Evolutionary conservation across 30 jellyfish, hydroid and myxozoan genomes (phyloP), one percentile per base, ranked within the genome.

Genomic region (Pelagia noctiluca): DNA sequence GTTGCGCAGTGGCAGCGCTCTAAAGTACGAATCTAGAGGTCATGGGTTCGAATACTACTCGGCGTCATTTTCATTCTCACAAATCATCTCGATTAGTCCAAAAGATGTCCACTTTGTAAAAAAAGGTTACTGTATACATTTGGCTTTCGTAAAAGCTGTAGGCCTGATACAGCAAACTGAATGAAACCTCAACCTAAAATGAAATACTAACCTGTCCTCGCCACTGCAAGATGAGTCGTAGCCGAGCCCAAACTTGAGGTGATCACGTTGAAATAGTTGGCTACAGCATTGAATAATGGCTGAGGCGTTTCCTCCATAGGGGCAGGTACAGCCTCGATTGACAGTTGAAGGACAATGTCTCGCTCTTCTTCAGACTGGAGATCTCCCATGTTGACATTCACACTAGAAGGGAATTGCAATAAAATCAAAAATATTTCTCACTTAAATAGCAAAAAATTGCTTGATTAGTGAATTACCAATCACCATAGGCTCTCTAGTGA

Each of bases 311-410:
- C 36, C 25, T 85, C 94, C 18, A 60, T 42, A 0, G 96, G 90
- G 10, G 57, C 35, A 10, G 88, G 78, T 37, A 90, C 31, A 1
- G 90, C 90, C 2, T 78, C 93, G 50, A 85, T 34, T 29, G 96
- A 18, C 80, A 90, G 46, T 80, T 76, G 70, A 3, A 90, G 7
- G 50, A 90, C 97, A 19, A 90, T 83, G 36, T 90, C 97, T 16
- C 97, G 94, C 62, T 77, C 86, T 71, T 90, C 97, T 74, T 90
- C 96, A 0, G 96, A 90, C 60, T 90, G 97, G 66, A 90, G 67
- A 71, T 90, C 97, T 75, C 97, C 97, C 96, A 90, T 76, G 94
- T 84, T 82, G 3, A 90, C 90, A 42, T 90, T 84, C 64, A 84
- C 87, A 71, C 97, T 90, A 34, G 47, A 63, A 73, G 8, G n/a